Conservation (phyloP, 1,140 invertebrate genomes). For the Caenorhabditis elegans region WBcel235 BX284603.4:8498501-8499000, state of each 20-base stretch:
- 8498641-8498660: background rate
- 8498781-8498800: slow-evolving; percentile 1
- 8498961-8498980: too few relatives aligned
- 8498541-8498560: background rate
- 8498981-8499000: too few relatives aligned
- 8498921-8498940: too few relatives aligned
- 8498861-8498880: too few relatives aligned
- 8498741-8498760: background rate
- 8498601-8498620: background rate
- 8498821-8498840: too few relatives aligned
- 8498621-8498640: background rate
- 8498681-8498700: background rate
- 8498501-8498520: background rate
- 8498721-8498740: slow-evolving; percentile 15
- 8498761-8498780: background rate
- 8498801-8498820: background rate
- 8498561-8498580: background rate
- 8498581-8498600: background rate
- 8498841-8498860: too few relatives aligned
- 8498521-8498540: background rate
- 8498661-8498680: background rate
- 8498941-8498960: too few relatives aligned
- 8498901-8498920: too few relatives aligned
- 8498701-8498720: slow-evolving; percentile 31
- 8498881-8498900: too few relatives aligned